These are phyloP conservation scores for Parnassius orleans DNA, from an alignment of 2,888 invertebrate species.

Conservation along the genomic window DNA sequence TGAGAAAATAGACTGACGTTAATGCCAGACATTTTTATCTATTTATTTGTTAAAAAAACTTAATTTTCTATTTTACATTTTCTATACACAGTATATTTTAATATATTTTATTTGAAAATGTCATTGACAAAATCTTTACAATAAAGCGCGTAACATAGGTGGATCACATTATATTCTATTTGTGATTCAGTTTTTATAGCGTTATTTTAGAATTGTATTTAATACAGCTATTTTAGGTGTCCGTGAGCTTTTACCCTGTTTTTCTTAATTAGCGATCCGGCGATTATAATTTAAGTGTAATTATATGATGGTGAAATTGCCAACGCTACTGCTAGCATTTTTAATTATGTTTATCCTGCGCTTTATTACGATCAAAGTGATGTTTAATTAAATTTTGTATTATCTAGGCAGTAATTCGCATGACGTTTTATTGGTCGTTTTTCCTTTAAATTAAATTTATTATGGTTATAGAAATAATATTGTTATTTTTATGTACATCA, in stretches of 20 bases:
- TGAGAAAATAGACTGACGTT: slow-evolving; percentile 10
- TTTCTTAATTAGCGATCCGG: slow-evolving; percentile 8
- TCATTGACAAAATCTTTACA: neutral
- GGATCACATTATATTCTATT: neutral
- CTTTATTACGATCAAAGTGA: slow-evolving; percentile 46
- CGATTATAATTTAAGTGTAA: slow-evolving; percentile 31
- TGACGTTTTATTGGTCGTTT: slow-evolving; percentile 11
- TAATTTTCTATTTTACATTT: no score
- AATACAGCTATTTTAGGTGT: neutral
- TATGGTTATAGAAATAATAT: no score
- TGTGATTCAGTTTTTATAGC: neutral
- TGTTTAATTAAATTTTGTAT: slow-evolving; percentile 46
- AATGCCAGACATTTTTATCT: no score
- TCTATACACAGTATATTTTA: no score
- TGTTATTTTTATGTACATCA: no score
- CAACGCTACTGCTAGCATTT: slow-evolving; percentile 42
- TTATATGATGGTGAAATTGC: slow-evolving; percentile 33
- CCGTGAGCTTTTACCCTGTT: slow-evolving; percentile 2
- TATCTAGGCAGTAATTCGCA: slow-evolving; percentile 28
- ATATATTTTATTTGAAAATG: neutral
- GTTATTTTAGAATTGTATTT: neutral
- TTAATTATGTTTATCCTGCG: slow-evolving; percentile 54
- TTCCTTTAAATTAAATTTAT: slow-evolving; percentile 3
- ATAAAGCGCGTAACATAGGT: neutral
- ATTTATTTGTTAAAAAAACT: no score